Evolutionary conservation across 2,888 invertebrate species (phyloP).

Genomic region (Eupsilia transversa): DNA sequence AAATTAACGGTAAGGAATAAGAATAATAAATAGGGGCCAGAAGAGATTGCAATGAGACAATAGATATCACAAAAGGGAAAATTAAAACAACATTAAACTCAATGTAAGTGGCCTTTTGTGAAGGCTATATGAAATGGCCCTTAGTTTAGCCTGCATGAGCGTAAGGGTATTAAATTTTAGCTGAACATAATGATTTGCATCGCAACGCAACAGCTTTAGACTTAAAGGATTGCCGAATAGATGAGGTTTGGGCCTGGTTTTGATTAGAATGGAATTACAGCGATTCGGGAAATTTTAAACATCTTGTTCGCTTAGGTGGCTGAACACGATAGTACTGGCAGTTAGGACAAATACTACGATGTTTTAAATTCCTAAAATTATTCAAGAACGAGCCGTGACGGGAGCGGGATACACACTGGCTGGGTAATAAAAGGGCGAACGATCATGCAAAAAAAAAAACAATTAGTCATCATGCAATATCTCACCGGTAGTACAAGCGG

Average conservation of each 20-base stretch:
- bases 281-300: background rate
- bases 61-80: background rate
- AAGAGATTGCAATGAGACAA: background rate
- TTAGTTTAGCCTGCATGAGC: background rate
- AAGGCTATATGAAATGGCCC: background rate
- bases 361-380: slow-evolving; percentile 6
- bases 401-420: slow-evolving; percentile 4
- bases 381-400: background rate
- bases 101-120: background rate
- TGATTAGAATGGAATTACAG: background rate
- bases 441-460: slow-evolving; percentile 33
- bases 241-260: background rate
- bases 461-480: slow-evolving; percentile 48
- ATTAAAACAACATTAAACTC: slow-evolving; percentile 1
- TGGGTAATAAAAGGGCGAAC: slow-evolving; percentile 16
- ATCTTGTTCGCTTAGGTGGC: background rate
- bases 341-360: background rate
- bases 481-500: slow-evolving; percentile 88
- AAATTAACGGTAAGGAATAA: background rate
- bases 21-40: too few relatives aligned
- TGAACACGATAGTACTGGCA: background rate
- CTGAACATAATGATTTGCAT: background rate
- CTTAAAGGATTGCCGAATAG: background rate
- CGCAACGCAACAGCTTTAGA: background rate
- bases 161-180: background rate